Base-by-base conservation (phyloP, 2,888 invertebrate species). In the Cephus pygmeus region DNA sequence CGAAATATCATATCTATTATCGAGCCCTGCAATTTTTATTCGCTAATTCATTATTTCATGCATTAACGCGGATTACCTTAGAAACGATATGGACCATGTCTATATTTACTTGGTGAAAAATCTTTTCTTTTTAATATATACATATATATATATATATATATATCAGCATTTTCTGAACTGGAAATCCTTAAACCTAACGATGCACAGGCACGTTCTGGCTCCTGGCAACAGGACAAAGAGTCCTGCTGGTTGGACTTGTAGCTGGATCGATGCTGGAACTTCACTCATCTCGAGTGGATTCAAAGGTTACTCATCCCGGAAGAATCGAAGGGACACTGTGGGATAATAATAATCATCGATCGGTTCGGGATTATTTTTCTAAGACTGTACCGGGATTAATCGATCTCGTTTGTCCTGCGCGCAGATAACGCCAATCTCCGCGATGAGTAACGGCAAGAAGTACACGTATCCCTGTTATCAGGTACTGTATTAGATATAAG, bases 171-270 rank as follows among this genome's bases (percentile, higher is more conserved):
- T 56, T 1, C 9, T 23, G 9, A 56, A 56, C 56, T 56, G 23
- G 9, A 56, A 56, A 56, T 56, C 56, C 56, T 23, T 56, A 23
- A 23, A 23, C 56, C 23, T 56, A 56, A 56, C 56, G 78, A 77
- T 71, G 79, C 73, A 76, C 68, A 15, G 69, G 78, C 80, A 80
- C 76, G 81, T 75, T 75, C 69, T 69, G 68, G 75, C 76, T 83
- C 68, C 78, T 71, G 82, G 79, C 81, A 82, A 80, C 73, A 77
- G 78, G 78, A 82, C 82, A 82, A 83, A 82, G 80, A 82, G 31
- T 34, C 71, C 31, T 34, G 71, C 31, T 31, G 56, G 23, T 56
- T 23, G 56, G 23, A 23, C 56, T 56, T 56, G 71, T 71, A 71
- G 71, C 31, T 34, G 71, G 71, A 71, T 71, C 71, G 71, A 71